A percentile compares a stretch with the other conserved stretches of the same genome.
These are phyloP conservation scores for Callipepla squamata DNA, from an alignment of 2,113 vertebrate genomes.

Conservation along the genomic window DNA sequence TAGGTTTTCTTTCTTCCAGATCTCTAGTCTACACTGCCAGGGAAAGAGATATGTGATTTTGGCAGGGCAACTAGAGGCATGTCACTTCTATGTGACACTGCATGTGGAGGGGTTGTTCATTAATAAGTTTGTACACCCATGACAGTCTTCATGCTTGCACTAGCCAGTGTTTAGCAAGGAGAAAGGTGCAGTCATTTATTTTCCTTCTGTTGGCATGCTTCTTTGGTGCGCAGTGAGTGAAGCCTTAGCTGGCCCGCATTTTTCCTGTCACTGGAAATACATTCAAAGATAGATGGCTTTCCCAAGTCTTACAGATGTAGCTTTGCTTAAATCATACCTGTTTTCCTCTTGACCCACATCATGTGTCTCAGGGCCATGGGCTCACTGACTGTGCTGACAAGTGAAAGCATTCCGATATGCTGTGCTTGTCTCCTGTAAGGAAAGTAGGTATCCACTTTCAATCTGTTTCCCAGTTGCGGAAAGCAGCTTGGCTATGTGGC, in stretches of 20 bases:
- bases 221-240: background rate
- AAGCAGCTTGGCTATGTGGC: background rate
- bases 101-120: background rate
- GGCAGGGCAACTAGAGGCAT: background rate
- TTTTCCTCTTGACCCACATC: background rate
- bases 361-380: background rate
- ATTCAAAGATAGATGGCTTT: background rate
- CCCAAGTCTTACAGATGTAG: background rate
- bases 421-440: rapidly evolving
- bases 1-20: background rate
- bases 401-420: background rate
- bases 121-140: background rate
- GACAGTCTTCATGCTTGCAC: background rate
- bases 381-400: background rate
- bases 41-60: background rate
- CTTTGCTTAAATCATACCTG: background rate
- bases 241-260: background rate
- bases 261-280: background rate
- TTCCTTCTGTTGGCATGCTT: background rate
- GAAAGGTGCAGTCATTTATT: background rate
- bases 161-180: background rate
- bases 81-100: background rate
- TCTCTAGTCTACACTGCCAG: background rate
- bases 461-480: background rate
- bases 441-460: background rate